Evolutionary conservation across 2,888 invertebrate genomes (phyloP).

Genomic region (Tenthredo scrophulariae): DNA sequence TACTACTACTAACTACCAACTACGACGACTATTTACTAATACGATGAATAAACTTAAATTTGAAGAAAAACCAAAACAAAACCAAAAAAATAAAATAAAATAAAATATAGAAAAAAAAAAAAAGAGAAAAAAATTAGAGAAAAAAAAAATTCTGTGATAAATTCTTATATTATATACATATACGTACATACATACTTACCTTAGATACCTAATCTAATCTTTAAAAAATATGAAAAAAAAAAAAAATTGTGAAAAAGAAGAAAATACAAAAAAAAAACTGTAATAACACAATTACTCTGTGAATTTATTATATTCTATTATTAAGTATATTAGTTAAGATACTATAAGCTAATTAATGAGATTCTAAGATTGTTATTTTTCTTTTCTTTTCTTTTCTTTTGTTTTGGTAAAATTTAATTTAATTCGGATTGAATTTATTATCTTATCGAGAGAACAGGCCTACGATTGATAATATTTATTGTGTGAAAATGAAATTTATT

Average conservation of each 20-base stretch:
- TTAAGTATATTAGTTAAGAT: background rate
- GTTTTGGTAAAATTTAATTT: background rate
- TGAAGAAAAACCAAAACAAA: background rate
- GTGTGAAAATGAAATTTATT: background rate
- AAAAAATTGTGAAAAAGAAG: background rate
- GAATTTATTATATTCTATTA: background rate
- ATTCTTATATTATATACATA: slow-evolving; percentile 28
- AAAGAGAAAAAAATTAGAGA: background rate
- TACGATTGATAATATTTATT: background rate
- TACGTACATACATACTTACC: slow-evolving; percentile 15
- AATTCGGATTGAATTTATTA: background rate
- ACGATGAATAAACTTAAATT: background rate
- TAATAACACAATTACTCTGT: background rate
- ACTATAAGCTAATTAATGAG: background rate
- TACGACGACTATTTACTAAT: background rate
- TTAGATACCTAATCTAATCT: slow-evolving; percentile 12
- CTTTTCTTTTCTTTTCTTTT: background rate
- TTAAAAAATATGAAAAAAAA: background rate
- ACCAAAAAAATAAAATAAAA: background rate
- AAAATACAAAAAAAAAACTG: background rate
- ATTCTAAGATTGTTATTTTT: background rate
- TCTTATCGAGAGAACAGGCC: slow-evolving; percentile 10
- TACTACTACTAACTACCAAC: background rate
- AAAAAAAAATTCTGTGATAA: slow-evolving; percentile 63
- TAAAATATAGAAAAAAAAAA: background rate